Percentiles rank a stretch among this genome's conserved stretches.
phyloP scores from a whole-genome alignment of 2,888 invertebrate genomes.

The Spialia ferax region DNA sequence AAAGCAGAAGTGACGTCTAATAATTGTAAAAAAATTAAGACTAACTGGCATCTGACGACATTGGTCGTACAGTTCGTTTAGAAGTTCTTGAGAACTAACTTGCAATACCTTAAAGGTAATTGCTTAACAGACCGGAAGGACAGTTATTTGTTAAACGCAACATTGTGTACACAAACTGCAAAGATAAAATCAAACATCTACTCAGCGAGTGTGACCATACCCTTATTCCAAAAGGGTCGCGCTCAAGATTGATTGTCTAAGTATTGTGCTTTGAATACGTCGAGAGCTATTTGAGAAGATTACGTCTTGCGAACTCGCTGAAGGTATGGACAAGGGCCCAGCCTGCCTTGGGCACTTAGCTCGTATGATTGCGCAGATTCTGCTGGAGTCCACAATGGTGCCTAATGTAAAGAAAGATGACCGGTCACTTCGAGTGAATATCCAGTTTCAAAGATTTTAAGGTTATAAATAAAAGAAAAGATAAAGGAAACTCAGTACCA shows the following conservation, averaged over 20 bases:
- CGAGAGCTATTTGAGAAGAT: slow-evolving; percentile 52
- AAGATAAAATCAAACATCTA: slow-evolving; percentile 9
- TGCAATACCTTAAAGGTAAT: neutral
- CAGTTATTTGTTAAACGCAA: neutral
- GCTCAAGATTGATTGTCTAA: slow-evolving; percentile 82
- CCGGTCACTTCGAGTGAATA: slow-evolving; percentile 1
- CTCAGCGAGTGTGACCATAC: slow-evolving; percentile 45
- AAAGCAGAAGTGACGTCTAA: neutral
- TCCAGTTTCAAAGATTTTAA: slow-evolving; percentile 4
- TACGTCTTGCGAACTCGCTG: slow-evolving; percentile 52
- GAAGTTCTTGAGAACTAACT: neutral
- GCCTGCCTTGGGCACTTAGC: slow-evolving; percentile 37
- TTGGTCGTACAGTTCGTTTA: neutral
- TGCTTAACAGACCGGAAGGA: neutral
- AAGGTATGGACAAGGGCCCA: slow-evolving; percentile 42
- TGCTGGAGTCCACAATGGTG: slow-evolving; percentile 33
- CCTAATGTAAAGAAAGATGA: slow-evolving; percentile 12
- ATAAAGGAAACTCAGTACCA: neutral
- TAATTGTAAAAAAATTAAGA: too few species aligned
- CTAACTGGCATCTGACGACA: too few species aligned
- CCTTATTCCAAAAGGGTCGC: slow-evolving; percentile 78
- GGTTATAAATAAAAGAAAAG: neutral
- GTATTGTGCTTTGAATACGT: slow-evolving; percentile 66
- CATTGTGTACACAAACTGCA: slow-evolving; percentile 6
- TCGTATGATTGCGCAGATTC: slow-evolving; percentile 40